Conservation (phyloP, 2,113 vertebrate species). For the Xenopus tropicalis region UCB_Xtro_10.0 CM004443.2:193558501-193559000, state of each 20-base stretch:
- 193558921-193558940: too few species aligned
- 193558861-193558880: neutral
- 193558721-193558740: neutral
- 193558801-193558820: neutral
- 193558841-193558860: neutral
- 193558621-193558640: neutral
- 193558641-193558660: constrained; percentile 3
- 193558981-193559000: too few species aligned
- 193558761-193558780: neutral
- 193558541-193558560: neutral
- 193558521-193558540: neutral
- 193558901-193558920: neutral
- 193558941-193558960: too few species aligned
- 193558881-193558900: neutral
- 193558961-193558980: too few species aligned
- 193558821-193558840: neutral
- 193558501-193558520: neutral
- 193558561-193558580: neutral
- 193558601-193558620: neutral
- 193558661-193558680: neutral
- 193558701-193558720: neutral
- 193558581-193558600: neutral
- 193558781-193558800: neutral
- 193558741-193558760: neutral
- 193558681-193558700: neutral